A percentile compares a stretch with the other conserved stretches of the same genome.
Conservation (phyloP, 2,113 vertebrate genomes). For the Anarhynchus alexandrinus region DNA sequence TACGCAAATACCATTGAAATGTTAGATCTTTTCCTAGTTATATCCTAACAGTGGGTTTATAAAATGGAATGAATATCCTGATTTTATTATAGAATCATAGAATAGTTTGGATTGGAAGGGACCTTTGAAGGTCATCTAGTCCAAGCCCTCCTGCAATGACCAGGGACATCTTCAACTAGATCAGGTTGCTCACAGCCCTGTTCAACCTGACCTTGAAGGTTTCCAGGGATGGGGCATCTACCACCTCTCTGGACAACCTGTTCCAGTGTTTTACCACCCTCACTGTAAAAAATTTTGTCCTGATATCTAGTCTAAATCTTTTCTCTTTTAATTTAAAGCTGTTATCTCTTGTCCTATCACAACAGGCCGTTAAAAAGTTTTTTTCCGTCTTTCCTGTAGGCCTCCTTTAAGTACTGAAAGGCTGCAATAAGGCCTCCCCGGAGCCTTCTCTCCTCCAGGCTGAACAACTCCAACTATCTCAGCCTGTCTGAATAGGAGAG, state of each 20-base stretch:
- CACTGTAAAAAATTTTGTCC: not conserved
- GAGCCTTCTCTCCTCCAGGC: too few species aligned
- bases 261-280: not conserved
- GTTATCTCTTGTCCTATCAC: not conserved
- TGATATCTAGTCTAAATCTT: not conserved
- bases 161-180: not conserved
- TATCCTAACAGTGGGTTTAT: rapidly evolving
- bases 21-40: not conserved
- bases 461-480: too few species aligned
- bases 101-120: not conserved
- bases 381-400: too few species aligned
- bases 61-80: not conserved
- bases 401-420: too few species aligned
- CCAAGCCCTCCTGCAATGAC: not conserved
- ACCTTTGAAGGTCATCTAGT: not conserved
- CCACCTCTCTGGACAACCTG: not conserved
- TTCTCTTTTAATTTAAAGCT: not conserved
- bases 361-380: not conserved
- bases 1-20: not conserved
- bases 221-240: not conserved
- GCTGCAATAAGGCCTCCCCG: too few species aligned
- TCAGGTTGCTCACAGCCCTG: not conserved
- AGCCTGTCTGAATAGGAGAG: not conserved
- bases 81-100: not conserved
- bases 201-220: not conserved